Evolutionary conservation across 2,113 vertebrate genomes (phyloP), one percentile per base, ranked within the genome.

Genomic region (Butorides virescens): DNA sequence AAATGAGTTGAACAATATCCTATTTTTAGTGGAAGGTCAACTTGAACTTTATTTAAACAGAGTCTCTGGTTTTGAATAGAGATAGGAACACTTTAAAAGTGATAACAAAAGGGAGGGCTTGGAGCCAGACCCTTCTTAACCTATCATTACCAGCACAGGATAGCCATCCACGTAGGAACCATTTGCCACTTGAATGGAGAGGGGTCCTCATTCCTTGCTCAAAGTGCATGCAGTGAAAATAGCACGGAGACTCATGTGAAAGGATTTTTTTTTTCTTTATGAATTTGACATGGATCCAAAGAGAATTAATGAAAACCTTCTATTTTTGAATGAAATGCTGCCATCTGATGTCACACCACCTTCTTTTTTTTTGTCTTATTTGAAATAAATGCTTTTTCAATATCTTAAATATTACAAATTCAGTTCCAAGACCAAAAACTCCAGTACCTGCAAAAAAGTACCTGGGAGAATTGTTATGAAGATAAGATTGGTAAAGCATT

Each of bases 11-110:
- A 93, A 74, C 37, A 74, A 83, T 67, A 59, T n/a, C 23, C 93
- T 96, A 96, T 97, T 95, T 96, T 97, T 97, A 96, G 93, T 80
- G 47, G 50, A 94, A 95, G 95, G 86, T 95, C 95, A 96, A 71
- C 90, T 88, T 94, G 93, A 96, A 67, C 93, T 94, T 88, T 83
- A 55, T 95, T 93, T 95, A 71, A 90, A 39, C 50, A 52, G 47
- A 67, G 88, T 58, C 77, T 95, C 82, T 96, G 92, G 71, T 94
- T 92, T 47, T 77, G 67, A 50, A 11, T 52, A 95, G 72, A 94
- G 93, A 96, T 92, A 96, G 63, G 59, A 92, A 18, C 90, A 93
- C 93, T 96, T 96, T 26, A 82, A 87, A 76, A 83, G 84, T 81
- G 95, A 97, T 97, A 96, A 97, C 91, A 52, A 67, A 92, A 90